phyloP scores from a whole-genome alignment of 2,888 invertebrate genomes.

The Ormia ochracea region DNA sequence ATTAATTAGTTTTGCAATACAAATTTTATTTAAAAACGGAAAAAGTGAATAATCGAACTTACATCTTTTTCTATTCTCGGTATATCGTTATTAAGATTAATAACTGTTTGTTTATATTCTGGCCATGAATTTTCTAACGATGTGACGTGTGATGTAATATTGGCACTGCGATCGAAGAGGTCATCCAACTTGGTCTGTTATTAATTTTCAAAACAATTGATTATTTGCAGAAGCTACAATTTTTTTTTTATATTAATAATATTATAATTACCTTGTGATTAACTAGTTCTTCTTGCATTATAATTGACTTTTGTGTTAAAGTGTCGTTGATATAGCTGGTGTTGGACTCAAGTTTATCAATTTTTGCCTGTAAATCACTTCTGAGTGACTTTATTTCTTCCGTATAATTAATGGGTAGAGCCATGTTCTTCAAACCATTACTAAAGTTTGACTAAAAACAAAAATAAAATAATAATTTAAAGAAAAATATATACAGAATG shows the following conservation, averaged over 20 bases:
- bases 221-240: background rate
- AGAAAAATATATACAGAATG: background rate
- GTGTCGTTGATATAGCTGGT: conserved; percentile 72
- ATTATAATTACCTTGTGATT: conserved; percentile 70
- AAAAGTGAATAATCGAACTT: conserved; percentile 49
- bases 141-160: conserved; percentile 74
- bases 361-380: conserved; percentile 64
- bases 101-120: conserved; percentile 70
- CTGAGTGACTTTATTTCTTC: conserved; percentile 67
- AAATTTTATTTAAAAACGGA: no score
- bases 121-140: conserved; percentile 74
- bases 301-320: conserved; percentile 71
- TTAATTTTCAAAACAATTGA: background rate
- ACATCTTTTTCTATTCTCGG: conserved; percentile 71
- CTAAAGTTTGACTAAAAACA: conserved; percentile 68
- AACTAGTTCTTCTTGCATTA: conserved; percentile 69
- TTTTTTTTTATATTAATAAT: background rate
- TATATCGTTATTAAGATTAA: conserved; percentile 67
- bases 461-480: background rate
- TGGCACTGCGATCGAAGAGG: conserved; percentile 72
- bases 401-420: conserved; percentile 66
- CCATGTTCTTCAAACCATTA: conserved; percentile 62
- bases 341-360: conserved; percentile 68
- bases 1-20: background rate
- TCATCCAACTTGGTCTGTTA: conserved; percentile 71